These are phyloP conservation scores for Tor tambroides DNA, from an alignment of 2,113 vertebrate genomes.

Conservation along the genomic window DNA sequence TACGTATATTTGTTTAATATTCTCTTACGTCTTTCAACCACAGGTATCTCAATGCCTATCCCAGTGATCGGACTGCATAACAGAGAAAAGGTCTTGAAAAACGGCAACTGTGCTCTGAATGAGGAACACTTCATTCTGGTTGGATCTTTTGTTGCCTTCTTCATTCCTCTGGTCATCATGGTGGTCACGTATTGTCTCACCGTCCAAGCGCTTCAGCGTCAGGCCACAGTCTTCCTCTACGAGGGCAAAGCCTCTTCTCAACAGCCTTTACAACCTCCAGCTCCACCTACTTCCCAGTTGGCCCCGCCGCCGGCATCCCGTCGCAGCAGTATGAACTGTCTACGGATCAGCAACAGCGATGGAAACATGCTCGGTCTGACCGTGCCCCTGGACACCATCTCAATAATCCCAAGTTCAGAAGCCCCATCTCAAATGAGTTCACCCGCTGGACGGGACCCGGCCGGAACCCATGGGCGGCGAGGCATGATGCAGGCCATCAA, in stretches of 20 bases:
- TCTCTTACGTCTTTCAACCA: slow-evolving; percentile 36
- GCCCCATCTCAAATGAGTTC: slow-evolving; percentile 83
- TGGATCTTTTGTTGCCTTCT: slow-evolving; percentile 98
- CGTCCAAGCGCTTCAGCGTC: slow-evolving; percentile 88
- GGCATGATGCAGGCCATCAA: slow-evolving; percentile 99
- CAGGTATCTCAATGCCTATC: slow-evolving; percentile 94
- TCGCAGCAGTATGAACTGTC: slow-evolving; percentile 82
- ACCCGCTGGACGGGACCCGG: slow-evolving; percentile 76
- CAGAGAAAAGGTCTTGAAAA: slow-evolving; percentile 89
- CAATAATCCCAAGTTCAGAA: slow-evolving; percentile 83
- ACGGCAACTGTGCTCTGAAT: slow-evolving; percentile 90
- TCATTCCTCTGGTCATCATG: slow-evolving; percentile 98
- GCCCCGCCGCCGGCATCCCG: slow-evolving; percentile 75
- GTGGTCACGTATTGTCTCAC: slow-evolving; percentile 96
- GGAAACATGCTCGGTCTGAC: slow-evolving; percentile 68
- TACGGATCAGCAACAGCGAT: slow-evolving; percentile 72
- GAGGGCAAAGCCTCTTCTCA: slow-evolving; percentile 77
- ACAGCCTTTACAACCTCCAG: slow-evolving; percentile 72
- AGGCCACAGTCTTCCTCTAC: slow-evolving; percentile 88
- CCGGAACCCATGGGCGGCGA: slow-evolving; percentile 79
- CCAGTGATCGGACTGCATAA: slow-evolving; percentile 94
- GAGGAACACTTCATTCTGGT: slow-evolving; percentile 95
- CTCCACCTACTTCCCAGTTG: slow-evolving; percentile 69
- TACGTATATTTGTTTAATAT: not conserved
- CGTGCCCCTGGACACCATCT: slow-evolving; percentile 73